These are phyloP conservation scores for Xyrauchen texanus DNA, from an alignment of 2,113 vertebrate genomes.

Conservation along the genomic window DNA sequence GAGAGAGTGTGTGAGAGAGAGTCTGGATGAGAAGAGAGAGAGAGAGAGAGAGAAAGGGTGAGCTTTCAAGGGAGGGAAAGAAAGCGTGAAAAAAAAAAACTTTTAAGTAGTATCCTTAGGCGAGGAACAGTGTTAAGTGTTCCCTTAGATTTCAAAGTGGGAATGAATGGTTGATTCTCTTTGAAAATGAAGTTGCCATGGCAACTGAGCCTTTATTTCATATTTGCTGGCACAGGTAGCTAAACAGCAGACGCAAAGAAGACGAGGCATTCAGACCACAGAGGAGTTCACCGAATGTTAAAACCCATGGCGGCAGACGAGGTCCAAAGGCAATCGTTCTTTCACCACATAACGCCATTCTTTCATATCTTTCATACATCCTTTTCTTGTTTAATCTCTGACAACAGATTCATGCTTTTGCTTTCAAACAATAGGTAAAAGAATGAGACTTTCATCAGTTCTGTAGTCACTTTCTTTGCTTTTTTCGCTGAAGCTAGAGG, in stretches of 20 bases:
- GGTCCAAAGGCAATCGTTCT: conserved; percentile 28
- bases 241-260: conserved; percentile 51
- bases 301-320: conserved; percentile 4
- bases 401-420: conserved; percentile 6
- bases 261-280: conserved; percentile 42
- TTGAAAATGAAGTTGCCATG: conserved; percentile 77
- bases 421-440: conserved; percentile 19
- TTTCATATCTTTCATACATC: not conserved
- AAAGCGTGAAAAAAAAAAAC: conserved; percentile 39
- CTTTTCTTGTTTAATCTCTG: conserved; percentile 11
- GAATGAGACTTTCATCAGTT: not conserved
- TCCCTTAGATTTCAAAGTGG: conserved; percentile 69
- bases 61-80: conserved; percentile 12
- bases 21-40: not conserved
- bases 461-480: too few species aligned
- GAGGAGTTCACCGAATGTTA: conserved; percentile 14
- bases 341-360: not conserved
- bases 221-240: conserved; percentile 60
- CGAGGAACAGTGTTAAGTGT: conserved; percentile 73
- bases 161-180: conserved; percentile 73
- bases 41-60: conserved; percentile 24
- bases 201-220: conserved; percentile 70
- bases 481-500: too few species aligned
- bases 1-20: conserved; percentile 28
- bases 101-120: conserved; percentile 72